Percentiles rank a stretch among this genome's conserved stretches.
These are phyloP conservation scores for Epinotia ramella DNA, from an alignment of 2,888 invertebrate genomes.

Conservation along the genomic window DNA sequence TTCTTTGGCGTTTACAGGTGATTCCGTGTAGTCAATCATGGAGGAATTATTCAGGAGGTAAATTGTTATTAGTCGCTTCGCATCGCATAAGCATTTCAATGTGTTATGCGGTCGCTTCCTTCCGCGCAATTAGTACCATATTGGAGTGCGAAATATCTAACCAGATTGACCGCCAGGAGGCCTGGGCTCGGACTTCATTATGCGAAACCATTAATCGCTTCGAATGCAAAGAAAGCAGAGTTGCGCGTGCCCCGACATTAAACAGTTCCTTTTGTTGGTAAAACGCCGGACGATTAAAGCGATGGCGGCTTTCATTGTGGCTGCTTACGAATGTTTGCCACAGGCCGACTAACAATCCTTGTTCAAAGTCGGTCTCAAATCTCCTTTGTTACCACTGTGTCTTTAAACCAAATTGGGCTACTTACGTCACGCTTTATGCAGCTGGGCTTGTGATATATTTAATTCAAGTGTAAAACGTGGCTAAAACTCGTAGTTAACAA, in stretches of 20 bases:
- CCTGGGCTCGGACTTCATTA: slow-evolving; percentile 47
- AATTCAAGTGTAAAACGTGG: neutral
- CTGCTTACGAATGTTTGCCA: slow-evolving; percentile 61
- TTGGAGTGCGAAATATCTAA: neutral
- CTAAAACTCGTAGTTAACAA: neutral
- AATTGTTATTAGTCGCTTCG: neutral
- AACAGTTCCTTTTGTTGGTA: slow-evolving; percentile 79
- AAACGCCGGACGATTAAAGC: slow-evolving; percentile 71
- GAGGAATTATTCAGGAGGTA: slow-evolving; percentile 25
- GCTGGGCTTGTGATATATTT: slow-evolving; percentile 9
- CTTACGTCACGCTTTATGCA: slow-evolving; percentile 33
- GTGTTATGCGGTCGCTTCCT: neutral
- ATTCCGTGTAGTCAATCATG: slow-evolving; percentile 21
- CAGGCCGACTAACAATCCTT: slow-evolving; percentile 54
- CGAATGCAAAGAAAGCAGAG: slow-evolving; percentile 65
- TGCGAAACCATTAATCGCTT: slow-evolving; percentile 60
- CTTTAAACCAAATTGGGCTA: slow-evolving; percentile 37
- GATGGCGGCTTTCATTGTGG: slow-evolving; percentile 64
- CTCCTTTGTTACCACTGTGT: slow-evolving; percentile 44
- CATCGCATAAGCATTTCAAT: neutral
- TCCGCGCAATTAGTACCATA: neutral
- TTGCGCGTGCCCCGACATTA: slow-evolving; percentile 79
- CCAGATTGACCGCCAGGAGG: neutral
- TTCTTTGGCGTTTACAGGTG: slow-evolving; percentile 23
- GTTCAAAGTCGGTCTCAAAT: slow-evolving; percentile 47